Evolutionary conservation across 2,113 vertebrate genomes (phyloP).

Genomic region (Macrotus californicus): DNA sequence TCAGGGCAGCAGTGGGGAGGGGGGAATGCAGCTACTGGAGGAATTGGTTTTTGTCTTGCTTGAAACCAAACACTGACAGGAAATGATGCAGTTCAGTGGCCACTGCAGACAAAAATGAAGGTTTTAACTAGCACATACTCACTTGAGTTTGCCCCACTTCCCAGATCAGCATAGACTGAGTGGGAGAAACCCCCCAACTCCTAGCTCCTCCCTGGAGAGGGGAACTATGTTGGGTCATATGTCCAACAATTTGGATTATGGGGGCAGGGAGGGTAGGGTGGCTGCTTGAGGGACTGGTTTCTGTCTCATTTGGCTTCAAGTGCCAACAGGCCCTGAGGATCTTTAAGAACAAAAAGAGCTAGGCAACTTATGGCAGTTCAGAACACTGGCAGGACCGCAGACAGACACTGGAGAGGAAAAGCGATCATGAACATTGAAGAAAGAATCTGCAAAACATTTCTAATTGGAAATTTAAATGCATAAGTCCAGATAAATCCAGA

Average conservation of each 20-base stretch:
- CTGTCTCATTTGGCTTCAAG: not conserved
- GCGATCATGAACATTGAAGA: not conserved
- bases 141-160: not conserved
- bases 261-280: rapidly evolving
- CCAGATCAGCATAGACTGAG: not conserved
- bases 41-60: not conserved
- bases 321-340: no score
- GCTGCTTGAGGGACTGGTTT: not conserved
- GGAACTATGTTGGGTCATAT: not conserved
- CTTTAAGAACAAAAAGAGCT: not conserved
- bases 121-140: not conserved
- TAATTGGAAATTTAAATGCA: not conserved
- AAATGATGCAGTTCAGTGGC: not conserved
- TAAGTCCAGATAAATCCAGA: not conserved
- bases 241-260: not conserved
- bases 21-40: no score
- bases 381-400: not conserved
- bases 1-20: not conserved
- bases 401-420: not conserved
- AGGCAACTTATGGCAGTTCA: not conserved
- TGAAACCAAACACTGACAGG: not conserved
- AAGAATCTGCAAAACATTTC: not conserved
- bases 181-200: not conserved
- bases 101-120: not conserved
- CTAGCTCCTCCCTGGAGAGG: not conserved